Conservation (phyloP, 1,140 invertebrate genomes). For the Bombus huntii region DNA sequence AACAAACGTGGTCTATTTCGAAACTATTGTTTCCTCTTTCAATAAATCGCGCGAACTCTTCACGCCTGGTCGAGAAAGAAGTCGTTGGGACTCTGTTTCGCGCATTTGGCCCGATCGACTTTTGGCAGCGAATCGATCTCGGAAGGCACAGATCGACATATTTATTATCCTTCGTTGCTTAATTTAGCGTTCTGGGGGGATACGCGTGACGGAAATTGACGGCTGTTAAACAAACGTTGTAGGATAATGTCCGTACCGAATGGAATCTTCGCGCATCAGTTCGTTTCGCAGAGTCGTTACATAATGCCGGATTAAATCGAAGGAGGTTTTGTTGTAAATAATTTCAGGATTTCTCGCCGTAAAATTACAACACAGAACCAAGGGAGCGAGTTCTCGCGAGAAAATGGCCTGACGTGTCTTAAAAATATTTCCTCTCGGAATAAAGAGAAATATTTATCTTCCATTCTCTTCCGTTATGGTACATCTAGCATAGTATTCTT, state of each 20-base stretch:
- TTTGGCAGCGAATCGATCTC: background rate
- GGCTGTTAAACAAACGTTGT: constrained; percentile 32
- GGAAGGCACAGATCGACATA: constrained; percentile 17
- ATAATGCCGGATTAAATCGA: background rate
- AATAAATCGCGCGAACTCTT: background rate
- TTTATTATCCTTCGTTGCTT: constrained; percentile 39
- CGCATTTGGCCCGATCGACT: constrained; percentile 6
- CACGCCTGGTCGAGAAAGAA: no score
- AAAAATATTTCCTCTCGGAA: background rate
- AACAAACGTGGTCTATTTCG: background rate
- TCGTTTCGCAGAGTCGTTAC: background rate
- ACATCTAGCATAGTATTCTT: background rate
- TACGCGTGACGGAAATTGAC: constrained; percentile 30
- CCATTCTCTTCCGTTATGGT: background rate
- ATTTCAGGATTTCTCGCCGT: constrained; percentile 5
- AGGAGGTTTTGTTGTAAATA: constrained; percentile 2
- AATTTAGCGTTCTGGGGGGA: constrained; percentile 14
- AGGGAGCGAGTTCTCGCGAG: background rate
- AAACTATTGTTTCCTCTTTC: background rate
- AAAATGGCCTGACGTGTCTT: background rate
- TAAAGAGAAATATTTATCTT: background rate
- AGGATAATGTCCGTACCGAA: constrained; percentile 35
- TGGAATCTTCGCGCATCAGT: background rate
- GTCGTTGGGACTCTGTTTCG: background rate
- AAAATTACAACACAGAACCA: no score